Evolutionary conservation across 2,113 vertebrate species (phyloP).

Genomic region (Numenius arquata): DNA sequence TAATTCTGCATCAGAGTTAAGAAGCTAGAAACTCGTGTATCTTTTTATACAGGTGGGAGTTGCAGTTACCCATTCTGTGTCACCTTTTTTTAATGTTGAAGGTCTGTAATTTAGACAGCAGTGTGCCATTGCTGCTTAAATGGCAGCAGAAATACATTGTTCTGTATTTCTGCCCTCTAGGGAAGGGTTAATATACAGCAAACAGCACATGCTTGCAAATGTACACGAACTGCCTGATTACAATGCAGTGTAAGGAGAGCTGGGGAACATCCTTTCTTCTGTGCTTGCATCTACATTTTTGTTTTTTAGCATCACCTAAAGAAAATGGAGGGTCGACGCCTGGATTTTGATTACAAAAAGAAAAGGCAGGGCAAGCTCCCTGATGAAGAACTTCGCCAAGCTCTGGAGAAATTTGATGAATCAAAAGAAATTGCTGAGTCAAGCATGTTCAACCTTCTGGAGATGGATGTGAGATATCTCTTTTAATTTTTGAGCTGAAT

Average conservation of each 20-base stretch:
- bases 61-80: not conserved
- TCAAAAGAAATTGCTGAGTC: slow-evolving; percentile 97
- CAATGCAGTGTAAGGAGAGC: not conserved
- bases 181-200: not conserved
- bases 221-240: not conserved
- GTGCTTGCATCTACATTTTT: not conserved
- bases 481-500: not conserved
- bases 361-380: slow-evolving; percentile 94
- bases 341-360: slow-evolving; percentile 99
- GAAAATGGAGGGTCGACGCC: slow-evolving; percentile 92
- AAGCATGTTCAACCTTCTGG: slow-evolving; percentile 98
- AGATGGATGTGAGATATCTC: slow-evolving; percentile 89
- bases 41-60: not conserved
- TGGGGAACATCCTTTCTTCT: not conserved
- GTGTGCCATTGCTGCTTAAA: not conserved
- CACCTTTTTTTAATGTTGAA: not conserved
- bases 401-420: slow-evolving; percentile 97
- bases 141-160: no score
- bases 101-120: not conserved
- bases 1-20: not conserved
- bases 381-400: slow-evolving; percentile 94
- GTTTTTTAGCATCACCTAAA: slow-evolving; percentile 92
- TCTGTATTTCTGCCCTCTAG: not conserved
- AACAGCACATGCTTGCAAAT: not conserved
- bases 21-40: rapidly evolving